Evolutionary conservation across 2,888 invertebrate genomes (phyloP).

Genomic region (Adineta ricciae): DNA sequence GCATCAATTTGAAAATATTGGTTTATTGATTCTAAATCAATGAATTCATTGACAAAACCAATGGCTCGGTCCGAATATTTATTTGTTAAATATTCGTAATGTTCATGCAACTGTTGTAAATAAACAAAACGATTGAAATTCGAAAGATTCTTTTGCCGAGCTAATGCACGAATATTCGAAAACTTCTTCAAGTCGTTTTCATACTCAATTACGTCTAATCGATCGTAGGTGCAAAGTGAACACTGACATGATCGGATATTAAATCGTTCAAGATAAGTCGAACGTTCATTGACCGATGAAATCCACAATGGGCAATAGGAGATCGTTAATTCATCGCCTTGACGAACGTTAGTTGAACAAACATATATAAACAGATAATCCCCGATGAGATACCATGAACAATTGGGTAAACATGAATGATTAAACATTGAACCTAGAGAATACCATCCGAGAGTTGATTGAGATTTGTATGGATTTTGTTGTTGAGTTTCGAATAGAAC

Average conservation of each 20-base stretch:
- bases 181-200: no score
- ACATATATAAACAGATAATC: not conserved
- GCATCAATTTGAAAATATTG: not conserved
- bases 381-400: not conserved
- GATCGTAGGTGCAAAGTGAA: not conserved
- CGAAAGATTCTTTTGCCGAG: no score
- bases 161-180: no score
- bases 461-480: not conserved
- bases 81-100: not conserved
- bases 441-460: not conserved
- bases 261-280: not conserved
- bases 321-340: not conserved
- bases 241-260: not conserved
- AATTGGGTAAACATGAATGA: no score
- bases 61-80: not conserved
- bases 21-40: not conserved
- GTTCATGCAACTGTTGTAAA: not conserved
- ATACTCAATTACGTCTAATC: no score
- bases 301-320: slow-evolving; percentile 1
- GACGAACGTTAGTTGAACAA: not conserved
- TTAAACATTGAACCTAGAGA: not conserved
- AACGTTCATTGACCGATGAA: not conserved
- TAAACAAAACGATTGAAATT: not conserved
- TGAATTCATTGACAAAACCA: not conserved
- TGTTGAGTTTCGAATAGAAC: not conserved